These are phyloP conservation scores for Scaptomyza cyrtandrae DNA, from an alignment of 2,888 invertebrate genomes.

Conservation along the genomic window DNA sequence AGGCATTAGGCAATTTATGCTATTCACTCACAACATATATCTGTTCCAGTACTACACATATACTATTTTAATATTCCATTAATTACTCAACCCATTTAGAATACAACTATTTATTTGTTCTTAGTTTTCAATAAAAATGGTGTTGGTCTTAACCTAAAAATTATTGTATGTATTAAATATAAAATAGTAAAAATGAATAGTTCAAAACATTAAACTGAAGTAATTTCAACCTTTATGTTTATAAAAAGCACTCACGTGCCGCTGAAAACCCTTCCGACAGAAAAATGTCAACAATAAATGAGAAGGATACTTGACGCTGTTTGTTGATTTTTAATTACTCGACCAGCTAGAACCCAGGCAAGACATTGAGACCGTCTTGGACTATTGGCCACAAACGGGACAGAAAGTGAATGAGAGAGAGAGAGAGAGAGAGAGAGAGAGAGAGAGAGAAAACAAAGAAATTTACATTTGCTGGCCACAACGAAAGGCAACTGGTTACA, in stretches of 20 bases:
- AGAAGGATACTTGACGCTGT: constrained; percentile 18
- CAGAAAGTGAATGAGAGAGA: neutral
- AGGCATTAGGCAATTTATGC: too few relatives aligned
- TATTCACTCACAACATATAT: too few relatives aligned
- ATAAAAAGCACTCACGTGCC: constrained; percentile 28
- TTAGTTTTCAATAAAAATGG: too few relatives aligned
- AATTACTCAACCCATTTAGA: too few relatives aligned
- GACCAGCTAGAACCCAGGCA: constrained; percentile 33
- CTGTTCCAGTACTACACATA: too few relatives aligned
- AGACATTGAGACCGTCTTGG: constrained; percentile 42
- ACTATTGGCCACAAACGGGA: constrained; percentile 9
- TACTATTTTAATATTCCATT: too few relatives aligned
- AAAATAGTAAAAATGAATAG: neutral
- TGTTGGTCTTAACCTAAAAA: too few relatives aligned
- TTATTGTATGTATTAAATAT: too few relatives aligned
- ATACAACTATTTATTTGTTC: too few relatives aligned
- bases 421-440: neutral
- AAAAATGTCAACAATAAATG: constrained; percentile 36
- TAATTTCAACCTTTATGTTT: constrained; percentile 1
- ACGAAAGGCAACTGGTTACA: constrained; percentile 49
- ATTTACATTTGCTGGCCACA: constrained; percentile 57
- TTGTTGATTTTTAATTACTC: constrained; percentile 74
- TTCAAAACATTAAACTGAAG: constrained; percentile 1
- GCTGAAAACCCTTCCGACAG: constrained; percentile 10
- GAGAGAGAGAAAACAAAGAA: constrained; percentile 19